A percentile compares a stretch with the other conserved stretches of the same genome.
These are phyloP conservation scores for Paramuricea clavata DNA, from an alignment of 92 coral and sea anemone species.

Conservation along the genomic window DNA sequence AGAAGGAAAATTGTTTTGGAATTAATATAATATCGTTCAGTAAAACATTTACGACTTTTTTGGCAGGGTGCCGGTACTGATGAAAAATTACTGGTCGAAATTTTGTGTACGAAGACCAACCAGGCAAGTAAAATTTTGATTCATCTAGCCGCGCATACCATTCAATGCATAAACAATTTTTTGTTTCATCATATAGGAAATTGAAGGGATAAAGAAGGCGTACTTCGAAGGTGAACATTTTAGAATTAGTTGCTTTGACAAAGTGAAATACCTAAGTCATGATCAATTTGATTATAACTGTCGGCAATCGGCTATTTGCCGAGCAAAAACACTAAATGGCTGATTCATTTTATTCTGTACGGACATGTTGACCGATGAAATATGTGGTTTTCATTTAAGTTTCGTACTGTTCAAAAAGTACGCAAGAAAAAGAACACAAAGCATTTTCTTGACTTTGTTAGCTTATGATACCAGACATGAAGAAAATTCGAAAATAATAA, in stretches of 20 bases:
- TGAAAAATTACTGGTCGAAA: slow-evolving; percentile 3
- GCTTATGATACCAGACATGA: no score
- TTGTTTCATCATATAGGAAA: slow-evolving; percentile 72
- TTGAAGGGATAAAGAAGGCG: slow-evolving; percentile 79
- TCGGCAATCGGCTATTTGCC: no score
- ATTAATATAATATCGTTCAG: neutral
- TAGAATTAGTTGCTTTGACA: neutral
- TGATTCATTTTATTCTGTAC: no score
- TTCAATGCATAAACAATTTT: neutral
- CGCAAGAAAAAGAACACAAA: no score
- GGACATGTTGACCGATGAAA: no score
- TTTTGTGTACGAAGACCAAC: slow-evolving; percentile 29
- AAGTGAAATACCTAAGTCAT: neutral
- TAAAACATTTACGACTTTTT: neutral
- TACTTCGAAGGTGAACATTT: slow-evolving; percentile 77
- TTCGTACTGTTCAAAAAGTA: no score
- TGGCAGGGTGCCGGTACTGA: slow-evolving; percentile 34
- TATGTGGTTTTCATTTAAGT: no score
- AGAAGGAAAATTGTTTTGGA: neutral
- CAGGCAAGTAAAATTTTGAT: neutral
- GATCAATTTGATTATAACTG: no score
- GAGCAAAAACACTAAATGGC: no score
- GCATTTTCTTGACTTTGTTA: no score
- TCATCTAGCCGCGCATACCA: no score
- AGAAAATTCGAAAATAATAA: no score